Evolutionary conservation across 2,888 invertebrate genomes (phyloP), one percentile per base, ranked within the genome.

Genomic region (Lasioglossum vierecki): DNA sequence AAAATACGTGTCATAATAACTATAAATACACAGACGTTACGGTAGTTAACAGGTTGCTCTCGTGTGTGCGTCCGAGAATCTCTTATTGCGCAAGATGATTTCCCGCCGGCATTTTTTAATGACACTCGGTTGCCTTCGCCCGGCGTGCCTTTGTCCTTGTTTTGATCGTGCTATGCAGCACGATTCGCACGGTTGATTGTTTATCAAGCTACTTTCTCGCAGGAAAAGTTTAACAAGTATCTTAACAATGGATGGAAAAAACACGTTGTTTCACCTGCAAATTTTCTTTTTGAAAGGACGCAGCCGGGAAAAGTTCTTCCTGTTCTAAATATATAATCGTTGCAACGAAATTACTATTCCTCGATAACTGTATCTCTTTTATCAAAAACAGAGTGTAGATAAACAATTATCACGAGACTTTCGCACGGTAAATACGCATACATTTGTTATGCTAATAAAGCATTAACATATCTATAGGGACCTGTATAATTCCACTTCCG

Each of bases 101-200:
- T 4, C 63, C 30, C 68, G 39, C 22, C 3, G 39, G 39, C 35
- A 39, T 68, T 68, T 68, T 39, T n/a, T 18, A 15, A 66, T 66
- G 35, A 76, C 39, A 66, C 30, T 39, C 53, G 26, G 2, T 66
- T 66, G 44, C 57, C 35, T 41, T 35, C 39, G 15, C 18, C n/a
- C 44, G 3, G 49, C 71, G 9, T 57, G 35, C 39, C 71, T 79
- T 41, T 75, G 46, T 46, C 74, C 60, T 81, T 70, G 77, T 86
- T 86, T 79, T 60, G 26, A 74, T 63, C 57, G 8, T 53, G 39
- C 1, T 35, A 83, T 49, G 49, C 49, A 6, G 76, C 81, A 77
- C 60, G 68, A 66, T 86, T 86, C 87, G 75, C 86, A 86, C 79
- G 76, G 75, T 68, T 72, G 68, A 79, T 73, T 76, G 70, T 81